Evolutionary conservation across 1,140 invertebrate genomes (phyloP), one percentile per base, ranked within the genome.

Genomic region (Phortica variegata): DNA sequence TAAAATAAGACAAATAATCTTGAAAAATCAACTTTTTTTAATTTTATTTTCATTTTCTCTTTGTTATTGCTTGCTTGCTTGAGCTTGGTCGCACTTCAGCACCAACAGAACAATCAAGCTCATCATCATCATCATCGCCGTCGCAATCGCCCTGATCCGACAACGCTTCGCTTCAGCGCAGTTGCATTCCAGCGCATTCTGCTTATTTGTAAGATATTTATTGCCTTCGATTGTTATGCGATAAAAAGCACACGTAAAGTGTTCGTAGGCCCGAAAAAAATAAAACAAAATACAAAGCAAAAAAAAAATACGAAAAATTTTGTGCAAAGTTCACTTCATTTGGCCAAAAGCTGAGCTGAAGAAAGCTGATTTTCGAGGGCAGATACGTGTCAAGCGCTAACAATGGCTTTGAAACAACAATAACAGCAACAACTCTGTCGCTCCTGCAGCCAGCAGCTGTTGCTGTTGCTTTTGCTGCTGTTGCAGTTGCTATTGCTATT

Each of bases 161-260:
- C 40, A 21, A 9, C 31, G 26, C 3, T 18, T 37, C n/a, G 23
- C 52, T 50, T 43, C 17, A 13, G 15, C 26, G 20, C 9, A 37
- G 43, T 36, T 42, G 51, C 50, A 73, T 73, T 73, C 70, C 70
- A 61, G 59, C 65, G 66, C 70, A 73, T 73, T 73, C 70, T 71
- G 71, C 70, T 74, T 73, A 74, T 73, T 74, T 74, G 71, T 74
- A 73, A 73, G 71, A 74, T 74, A 74, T 74, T 74, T 74, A 74
- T 74, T 74, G 71, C 71, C 63, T 65, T 71, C 59, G 71, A 74
- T 74, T 73, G 66, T 51, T 47, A 52, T 49, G 55, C 66, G 71
- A 74, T 74, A 74, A 65, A 65, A 65, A 53, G 55, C 65, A 68
- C 65, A 68, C 65, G 65, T 68, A 69, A 69, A 69, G 65, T 69